A percentile compares a stretch with the other conserved stretches of the same genome.
phyloP scores from a whole-genome alignment of 1,140 invertebrate genomes.

The Caenorhabditis inopinata region DNA sequence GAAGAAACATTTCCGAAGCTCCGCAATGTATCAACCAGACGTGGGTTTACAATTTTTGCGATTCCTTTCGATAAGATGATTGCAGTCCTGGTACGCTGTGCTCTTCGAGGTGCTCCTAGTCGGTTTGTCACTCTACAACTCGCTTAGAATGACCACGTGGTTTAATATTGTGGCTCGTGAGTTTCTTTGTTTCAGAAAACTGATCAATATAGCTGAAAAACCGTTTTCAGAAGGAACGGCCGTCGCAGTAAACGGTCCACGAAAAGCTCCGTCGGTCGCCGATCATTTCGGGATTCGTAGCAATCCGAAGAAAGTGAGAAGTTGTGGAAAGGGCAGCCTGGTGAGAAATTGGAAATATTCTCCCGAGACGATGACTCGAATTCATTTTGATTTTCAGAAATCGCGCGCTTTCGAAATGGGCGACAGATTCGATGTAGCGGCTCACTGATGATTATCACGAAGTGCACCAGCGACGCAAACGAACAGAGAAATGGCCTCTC shows the following conservation, averaged over 20 bases:
- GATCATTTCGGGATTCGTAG: conserved; percentile 5
- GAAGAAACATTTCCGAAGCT: not conserved
- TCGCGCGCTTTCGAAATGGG: not conserved
- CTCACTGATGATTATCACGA: not conserved
- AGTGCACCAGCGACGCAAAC: too few relatives aligned
- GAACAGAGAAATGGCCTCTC: too few relatives aligned
- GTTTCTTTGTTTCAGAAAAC: not conserved
- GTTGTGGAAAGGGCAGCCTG: not conserved
- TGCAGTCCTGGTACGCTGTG: conserved; percentile 6
- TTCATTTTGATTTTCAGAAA: too few relatives aligned
- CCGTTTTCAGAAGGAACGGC: not conserved
- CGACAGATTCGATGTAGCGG: not conserved
- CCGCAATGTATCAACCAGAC: conserved; percentile 10
- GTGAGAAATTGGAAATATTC: too few relatives aligned
- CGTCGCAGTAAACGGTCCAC: not conserved
- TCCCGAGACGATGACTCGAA: too few relatives aligned
- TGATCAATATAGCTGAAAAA: not conserved
- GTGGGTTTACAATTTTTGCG: not conserved
- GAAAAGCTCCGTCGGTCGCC: not conserved
- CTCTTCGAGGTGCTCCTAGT: conserved; percentile 23
- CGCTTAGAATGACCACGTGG: conserved; percentile 9
- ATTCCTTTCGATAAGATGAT: not conserved
- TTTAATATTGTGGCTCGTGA: not conserved
- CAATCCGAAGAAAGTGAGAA: not conserved
- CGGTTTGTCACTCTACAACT: conserved; percentile 12